phyloP scores from a whole-genome alignment of 2,113 vertebrate species.

The Rana temporaria region DNA sequence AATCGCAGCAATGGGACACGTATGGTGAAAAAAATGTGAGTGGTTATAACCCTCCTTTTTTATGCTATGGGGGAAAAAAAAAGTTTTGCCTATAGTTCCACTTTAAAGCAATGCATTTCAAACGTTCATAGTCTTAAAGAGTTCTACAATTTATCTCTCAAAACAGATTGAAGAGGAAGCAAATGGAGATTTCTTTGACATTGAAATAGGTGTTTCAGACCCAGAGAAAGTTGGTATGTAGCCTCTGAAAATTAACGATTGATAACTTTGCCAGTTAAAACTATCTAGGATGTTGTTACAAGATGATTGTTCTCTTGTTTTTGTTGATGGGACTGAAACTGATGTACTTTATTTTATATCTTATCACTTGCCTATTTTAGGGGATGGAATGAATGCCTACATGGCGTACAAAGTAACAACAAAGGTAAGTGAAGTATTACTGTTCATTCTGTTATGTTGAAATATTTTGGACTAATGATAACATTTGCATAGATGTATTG shows the following conservation, averaged over 20 bases:
- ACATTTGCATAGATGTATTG: too few species aligned
- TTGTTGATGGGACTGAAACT: not conserved
- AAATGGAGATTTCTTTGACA: conserved; percentile 86
- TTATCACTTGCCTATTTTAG: conserved; percentile 68
- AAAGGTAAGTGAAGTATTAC: conserved; percentile 75
- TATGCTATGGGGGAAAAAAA: too few species aligned
- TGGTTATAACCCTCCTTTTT: too few species aligned
- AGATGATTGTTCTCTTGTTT: too few species aligned
- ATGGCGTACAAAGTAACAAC: conserved; percentile 97
- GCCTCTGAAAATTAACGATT: not conserved
- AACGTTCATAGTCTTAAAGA: too few species aligned
- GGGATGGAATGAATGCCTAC: conserved; percentile 97
- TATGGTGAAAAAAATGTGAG: too few species aligned
- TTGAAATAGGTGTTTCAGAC: conserved; percentile 94
- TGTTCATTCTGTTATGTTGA: too few species aligned
- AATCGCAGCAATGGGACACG: too few species aligned
- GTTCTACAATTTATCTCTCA: conserved; percentile 38
- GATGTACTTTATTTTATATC: conserved; percentile 33
- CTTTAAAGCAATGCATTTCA: too few species aligned
- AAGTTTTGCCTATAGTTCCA: too few species aligned
- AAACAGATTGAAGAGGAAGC: conserved; percentile 90
- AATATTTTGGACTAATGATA: too few species aligned
- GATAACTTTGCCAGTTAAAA: not conserved
- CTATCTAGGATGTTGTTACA: not conserved
- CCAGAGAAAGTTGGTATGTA: conserved; percentile 97